phyloP scores from a whole-genome alignment of 1,140 invertebrate genomes.

The Wiebesia pumilae region DNA sequence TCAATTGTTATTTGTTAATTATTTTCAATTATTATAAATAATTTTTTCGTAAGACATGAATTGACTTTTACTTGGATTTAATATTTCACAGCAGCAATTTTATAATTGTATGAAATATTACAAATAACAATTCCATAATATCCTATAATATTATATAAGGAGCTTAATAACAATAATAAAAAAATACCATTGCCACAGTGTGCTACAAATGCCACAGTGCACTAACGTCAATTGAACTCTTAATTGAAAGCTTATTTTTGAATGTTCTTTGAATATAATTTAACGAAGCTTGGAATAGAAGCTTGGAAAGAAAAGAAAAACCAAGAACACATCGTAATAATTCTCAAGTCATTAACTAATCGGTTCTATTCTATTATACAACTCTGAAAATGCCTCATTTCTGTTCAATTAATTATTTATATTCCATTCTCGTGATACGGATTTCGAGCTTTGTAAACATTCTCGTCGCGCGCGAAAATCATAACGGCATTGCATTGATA shows the following conservation, averaged over 20 bases:
- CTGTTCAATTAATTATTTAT: not conserved
- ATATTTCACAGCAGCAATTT: too few relatives aligned
- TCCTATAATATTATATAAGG: not conserved
- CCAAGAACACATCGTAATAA: not conserved
- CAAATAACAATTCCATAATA: not conserved
- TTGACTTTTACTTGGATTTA: too few relatives aligned
- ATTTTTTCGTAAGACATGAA: too few relatives aligned
- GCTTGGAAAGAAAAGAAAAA: not conserved
- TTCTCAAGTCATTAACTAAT: not conserved
- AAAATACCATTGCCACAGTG: not conserved
- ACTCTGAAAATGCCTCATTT: not conserved
- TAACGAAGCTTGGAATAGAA: not conserved
- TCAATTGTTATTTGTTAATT: too few relatives aligned
- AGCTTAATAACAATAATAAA: not conserved
- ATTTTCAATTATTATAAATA: too few relatives aligned
- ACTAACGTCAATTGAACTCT: not conserved
- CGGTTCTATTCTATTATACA: not conserved
- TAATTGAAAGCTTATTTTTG: not conserved
- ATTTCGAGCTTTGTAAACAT: not conserved
- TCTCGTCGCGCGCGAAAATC: not conserved
- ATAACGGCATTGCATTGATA: not conserved
- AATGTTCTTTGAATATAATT: not conserved
- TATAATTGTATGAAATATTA: too few relatives aligned
- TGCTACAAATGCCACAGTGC: not conserved
- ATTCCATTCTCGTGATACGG: not conserved